phyloP scores from a whole-genome alignment of 2,888 invertebrate genomes.

The Eristalis arbustorum region DNA sequence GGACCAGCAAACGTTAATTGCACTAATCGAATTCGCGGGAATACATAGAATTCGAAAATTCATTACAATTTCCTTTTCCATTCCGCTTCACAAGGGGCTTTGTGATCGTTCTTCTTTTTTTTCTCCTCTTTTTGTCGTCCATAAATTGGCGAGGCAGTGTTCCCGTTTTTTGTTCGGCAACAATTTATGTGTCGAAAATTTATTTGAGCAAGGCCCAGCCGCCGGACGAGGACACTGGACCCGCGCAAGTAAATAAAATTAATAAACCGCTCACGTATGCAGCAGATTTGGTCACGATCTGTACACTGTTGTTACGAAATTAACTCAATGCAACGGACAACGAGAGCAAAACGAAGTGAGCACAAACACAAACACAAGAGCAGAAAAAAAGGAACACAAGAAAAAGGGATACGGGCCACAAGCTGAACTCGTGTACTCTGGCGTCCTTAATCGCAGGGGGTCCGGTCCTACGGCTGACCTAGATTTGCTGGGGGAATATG shows the following conservation, averaged over 20 bases:
- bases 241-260: conserved; percentile 39
- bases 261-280: conserved; percentile 63
- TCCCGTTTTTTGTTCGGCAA: neutral
- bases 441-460: neutral
- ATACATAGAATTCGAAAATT: neutral
- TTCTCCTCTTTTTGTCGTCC: neutral
- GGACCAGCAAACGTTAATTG: conserved; percentile 20
- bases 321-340: conserved; percentile 65
- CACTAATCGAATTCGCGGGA: neutral
- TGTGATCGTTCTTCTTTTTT: neutral
- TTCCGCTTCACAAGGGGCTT: neutral
- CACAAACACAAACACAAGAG: neutral
- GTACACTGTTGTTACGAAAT: conserved; percentile 71
- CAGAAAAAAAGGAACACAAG: neutral
- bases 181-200: neutral
- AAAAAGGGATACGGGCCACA: conserved; percentile 14
- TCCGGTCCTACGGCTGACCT: conserved; percentile 24
- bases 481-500: conserved; percentile 46
- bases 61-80: neutral
- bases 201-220: conserved; percentile 2
- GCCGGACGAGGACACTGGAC: neutral
- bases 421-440: neutral
- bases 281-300: conserved; percentile 72
- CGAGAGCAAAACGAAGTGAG: neutral
- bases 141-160: neutral